phyloP scores from a whole-genome alignment of 2,888 invertebrate species.

The Calameuta idolon region DNA sequence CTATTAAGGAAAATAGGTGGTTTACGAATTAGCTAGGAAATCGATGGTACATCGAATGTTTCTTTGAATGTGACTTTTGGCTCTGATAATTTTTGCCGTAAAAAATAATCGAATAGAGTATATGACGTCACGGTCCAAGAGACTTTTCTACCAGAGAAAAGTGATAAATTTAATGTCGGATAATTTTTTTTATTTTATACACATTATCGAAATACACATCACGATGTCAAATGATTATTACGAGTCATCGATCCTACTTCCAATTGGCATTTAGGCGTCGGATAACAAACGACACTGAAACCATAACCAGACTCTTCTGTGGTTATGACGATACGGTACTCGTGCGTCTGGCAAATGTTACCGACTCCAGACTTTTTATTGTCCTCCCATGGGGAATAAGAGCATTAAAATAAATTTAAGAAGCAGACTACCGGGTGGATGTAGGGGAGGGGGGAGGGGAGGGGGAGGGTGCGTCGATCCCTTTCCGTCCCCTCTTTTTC shows the following conservation, averaged over 20 bases:
- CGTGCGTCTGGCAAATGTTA: conserved; percentile 23
- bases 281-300: not conserved
- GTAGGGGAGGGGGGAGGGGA: too few species aligned
- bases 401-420: conserved; percentile 25
- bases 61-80: too few species aligned
- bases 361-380: conserved; percentile 17
- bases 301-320: not conserved
- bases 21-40: too few species aligned
- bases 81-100: too few species aligned
- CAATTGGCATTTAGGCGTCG: not conserved
- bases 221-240: not conserved
- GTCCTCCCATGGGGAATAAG: conserved; percentile 7
- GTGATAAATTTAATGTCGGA: too few species aligned
- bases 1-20: too few species aligned
- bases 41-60: too few species aligned
- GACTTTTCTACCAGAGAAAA: too few species aligned
- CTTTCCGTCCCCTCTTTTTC: not conserved
- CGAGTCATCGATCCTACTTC: not conserved
- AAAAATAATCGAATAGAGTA: too few species aligned
- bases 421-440: not conserved
- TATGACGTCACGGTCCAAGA: too few species aligned
- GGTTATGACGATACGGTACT: not conserved
- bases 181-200: too few species aligned
- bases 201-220: too few species aligned
- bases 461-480: not conserved